Conservation (phyloP, 2,113 vertebrate genomes). For the Perca flavescens region DNA sequence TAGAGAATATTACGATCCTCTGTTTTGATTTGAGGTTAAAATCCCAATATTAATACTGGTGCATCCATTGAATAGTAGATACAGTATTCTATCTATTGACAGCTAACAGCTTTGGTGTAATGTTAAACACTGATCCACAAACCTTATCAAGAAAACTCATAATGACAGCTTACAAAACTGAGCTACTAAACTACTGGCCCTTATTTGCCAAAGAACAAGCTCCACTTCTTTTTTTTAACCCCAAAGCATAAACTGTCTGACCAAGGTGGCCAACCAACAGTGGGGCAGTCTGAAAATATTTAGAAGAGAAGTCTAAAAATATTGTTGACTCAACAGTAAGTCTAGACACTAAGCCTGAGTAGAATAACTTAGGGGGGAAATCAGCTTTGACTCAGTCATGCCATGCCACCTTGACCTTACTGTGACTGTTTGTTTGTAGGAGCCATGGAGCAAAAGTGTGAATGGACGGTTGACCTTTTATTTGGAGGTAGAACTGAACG, state of each 20-base stretch:
- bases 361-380: constrained; percentile 23
- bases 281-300: constrained; percentile 4
- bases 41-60: not conserved
- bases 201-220: constrained; percentile 38
- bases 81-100: not conserved
- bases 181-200: constrained; percentile 4
- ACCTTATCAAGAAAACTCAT: constrained; percentile 3
- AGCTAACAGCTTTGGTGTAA: not conserved
- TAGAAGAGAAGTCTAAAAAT: constrained; percentile 32
- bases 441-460: not conserved
- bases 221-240: constrained; percentile 39
- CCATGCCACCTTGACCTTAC: constrained; percentile 11
- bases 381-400: constrained; percentile 14
- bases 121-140: constrained; percentile 34
- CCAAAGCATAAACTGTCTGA: constrained; percentile 55
- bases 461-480: too few relatives aligned
- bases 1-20: not conserved
- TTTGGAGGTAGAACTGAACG: too few relatives aligned
- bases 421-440: not conserved
- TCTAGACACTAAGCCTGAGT: constrained; percentile 45
- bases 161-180: not conserved
- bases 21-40: not conserved
- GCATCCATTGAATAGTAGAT: not conserved
- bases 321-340: constrained; percentile 62
- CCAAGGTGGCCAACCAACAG: constrained; percentile 26